Conservation (phyloP, 1,140 invertebrate genomes). For the Pinna nobilis region DNA sequence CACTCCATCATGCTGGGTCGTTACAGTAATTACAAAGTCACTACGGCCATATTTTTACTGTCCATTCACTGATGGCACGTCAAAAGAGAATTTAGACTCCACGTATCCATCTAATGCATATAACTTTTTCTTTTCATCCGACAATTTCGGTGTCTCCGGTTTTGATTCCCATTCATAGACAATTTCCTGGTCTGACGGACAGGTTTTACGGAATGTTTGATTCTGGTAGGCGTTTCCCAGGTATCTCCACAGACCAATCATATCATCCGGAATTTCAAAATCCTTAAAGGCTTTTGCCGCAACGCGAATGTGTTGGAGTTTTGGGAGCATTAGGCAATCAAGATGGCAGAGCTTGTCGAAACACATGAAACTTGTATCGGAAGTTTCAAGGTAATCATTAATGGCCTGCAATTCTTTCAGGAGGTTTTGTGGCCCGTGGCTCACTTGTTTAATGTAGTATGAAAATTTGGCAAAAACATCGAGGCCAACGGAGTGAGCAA, state of each 20-base stretch:
- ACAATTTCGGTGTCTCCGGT: constrained; percentile 71
- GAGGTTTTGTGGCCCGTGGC: constrained; percentile 75
- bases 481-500: constrained; percentile 75
- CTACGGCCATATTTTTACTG: neutral
- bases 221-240: constrained; percentile 78
- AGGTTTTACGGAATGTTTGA: constrained; percentile 78
- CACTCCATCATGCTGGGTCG: too few species aligned
- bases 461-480: constrained; percentile 80
- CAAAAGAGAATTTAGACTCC: constrained; percentile 57
- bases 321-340: constrained; percentile 79
- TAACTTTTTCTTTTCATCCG: constrained; percentile 66
- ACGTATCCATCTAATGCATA: constrained; percentile 59
- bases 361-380: constrained; percentile 74
- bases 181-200: constrained; percentile 81
- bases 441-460: constrained; percentile 78
- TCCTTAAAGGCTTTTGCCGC: constrained; percentile 78
- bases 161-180: constrained; percentile 79
- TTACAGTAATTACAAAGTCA: too few species aligned
- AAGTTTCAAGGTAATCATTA: constrained; percentile 72
- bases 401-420: constrained; percentile 73
- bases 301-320: constrained; percentile 79
- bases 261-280: constrained; percentile 78
- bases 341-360: constrained; percentile 75
- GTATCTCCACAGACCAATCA: constrained; percentile 80
- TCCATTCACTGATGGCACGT: constrained; percentile 42